Base-by-base conservation (phyloP, 2,797 vertebrate genomes). In the Simalia tracyae region DNA sequence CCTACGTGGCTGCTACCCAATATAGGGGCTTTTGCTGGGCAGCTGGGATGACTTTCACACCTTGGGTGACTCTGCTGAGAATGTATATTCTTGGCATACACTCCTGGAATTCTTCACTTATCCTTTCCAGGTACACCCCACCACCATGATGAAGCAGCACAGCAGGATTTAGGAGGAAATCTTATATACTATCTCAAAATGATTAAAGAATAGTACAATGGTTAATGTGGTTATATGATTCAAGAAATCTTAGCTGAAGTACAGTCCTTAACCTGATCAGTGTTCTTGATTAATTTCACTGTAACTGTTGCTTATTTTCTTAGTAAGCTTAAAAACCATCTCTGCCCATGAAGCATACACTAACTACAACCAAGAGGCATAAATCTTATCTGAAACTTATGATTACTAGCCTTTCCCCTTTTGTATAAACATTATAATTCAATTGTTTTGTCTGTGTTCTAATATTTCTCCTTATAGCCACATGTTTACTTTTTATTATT, bases 131-230 rank as follows among this genome's bases (percentile, higher is more conserved):
- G 36, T 36, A 36, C 36, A 36, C 36, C 36, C 36, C 36, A 36
- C 36, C 36, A 36, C 36, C 2, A 36, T 36, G 36, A 36, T 36
- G 36, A 36, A 2, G 2, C 2, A 36, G 36, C 36, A 36, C 36
- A 36, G 36, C 36, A 36, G 57, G 54, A 14, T 56, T 85, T 85
- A 14, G 56, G 87, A 87, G 95, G 91, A 66, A 86, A 19, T 66
- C 68, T 90, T 56, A 2, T 42, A 19, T 61, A 26, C 14, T 1
- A 31, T 93, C 56, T 26, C 1, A 22, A 93, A 90, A 60, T 19
- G 87, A 10, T 61, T 24, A 59, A 86, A 1, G 2, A 94, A 57
- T 59, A 24, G 26, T 87, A 7, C 66, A 42, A 81, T 31, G 93
- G n/a, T 86, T 31, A 63, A 24, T 31, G 36, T 31, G 10, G 19